Evolutionary conservation across 2,113 vertebrate species (phyloP).

Genomic region (Rhinolophus ferrumequinum): DNA sequence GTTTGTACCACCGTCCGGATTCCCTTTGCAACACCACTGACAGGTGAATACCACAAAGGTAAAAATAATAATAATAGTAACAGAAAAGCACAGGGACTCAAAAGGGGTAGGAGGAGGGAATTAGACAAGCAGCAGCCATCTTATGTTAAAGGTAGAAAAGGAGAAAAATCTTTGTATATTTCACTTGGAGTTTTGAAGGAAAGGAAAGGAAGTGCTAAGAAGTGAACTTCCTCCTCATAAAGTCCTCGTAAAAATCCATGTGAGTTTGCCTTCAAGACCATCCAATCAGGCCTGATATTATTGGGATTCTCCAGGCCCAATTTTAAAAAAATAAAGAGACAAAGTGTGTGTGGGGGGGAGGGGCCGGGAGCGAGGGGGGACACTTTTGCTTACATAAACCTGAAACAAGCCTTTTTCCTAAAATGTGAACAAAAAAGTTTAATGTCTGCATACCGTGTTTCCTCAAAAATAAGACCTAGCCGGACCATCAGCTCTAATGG

Average conservation of each 20-base stretch:
- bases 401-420: background rate
- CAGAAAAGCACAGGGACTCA: background rate
- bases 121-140: background rate
- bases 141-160: background rate
- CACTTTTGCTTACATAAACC: background rate
- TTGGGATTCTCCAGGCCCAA: background rate
- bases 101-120: background rate
- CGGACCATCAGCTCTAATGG: too few relatives aligned
- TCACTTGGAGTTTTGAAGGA: background rate
- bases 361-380: background rate
- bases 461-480: too few relatives aligned
- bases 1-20: background rate
- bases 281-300: background rate
- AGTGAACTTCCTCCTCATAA: background rate
- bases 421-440: background rate
- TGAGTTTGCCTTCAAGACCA: background rate
- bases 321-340: background rate
- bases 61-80: background rate
- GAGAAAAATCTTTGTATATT: background rate
- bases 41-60: background rate
- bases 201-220: background rate
- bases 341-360: background rate
- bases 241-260: background rate
- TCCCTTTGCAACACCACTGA: background rate
- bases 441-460: background rate